Evolutionary conservation across 2,797 vertebrate species (phyloP).

Genomic region (Megaceryle alcyon): DNA sequence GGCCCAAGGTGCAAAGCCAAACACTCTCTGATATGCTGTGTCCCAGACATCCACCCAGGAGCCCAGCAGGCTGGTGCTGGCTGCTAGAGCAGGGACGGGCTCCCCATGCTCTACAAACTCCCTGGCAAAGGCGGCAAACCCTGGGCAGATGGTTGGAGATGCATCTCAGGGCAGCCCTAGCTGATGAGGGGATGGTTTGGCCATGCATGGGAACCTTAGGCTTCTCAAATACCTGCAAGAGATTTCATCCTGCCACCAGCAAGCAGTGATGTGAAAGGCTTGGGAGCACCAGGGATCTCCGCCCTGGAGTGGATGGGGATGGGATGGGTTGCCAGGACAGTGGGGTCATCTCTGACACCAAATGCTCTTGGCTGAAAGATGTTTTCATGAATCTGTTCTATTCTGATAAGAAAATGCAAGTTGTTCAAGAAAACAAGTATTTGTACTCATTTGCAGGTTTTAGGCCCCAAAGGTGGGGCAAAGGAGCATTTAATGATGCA

Average conservation of each 20-base stretch:
- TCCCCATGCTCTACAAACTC: neutral
- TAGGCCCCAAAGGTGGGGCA: neutral
- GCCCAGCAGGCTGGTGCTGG: neutral
- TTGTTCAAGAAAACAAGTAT: neutral
- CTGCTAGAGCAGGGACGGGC: neutral
- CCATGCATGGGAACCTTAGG: accelerated
- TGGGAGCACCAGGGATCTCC: neutral
- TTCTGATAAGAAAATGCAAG: neutral
- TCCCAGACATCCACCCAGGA: neutral
- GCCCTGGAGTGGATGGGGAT: neutral
- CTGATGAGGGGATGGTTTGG: neutral
- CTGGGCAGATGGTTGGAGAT: neutral
- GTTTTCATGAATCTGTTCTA: neutral
- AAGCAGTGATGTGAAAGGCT: neutral
- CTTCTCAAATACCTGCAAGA: neutral
- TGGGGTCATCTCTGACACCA: neutral
- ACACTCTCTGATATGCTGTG: accelerated
- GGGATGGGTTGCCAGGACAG: neutral
- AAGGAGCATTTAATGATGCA: neutral
- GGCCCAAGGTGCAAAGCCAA: neutral
- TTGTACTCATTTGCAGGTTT: neutral
- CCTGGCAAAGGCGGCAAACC: neutral
- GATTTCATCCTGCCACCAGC: neutral
- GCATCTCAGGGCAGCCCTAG: neutral
- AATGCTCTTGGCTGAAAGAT: neutral